Base-by-base conservation (phyloP, 2,113 vertebrate species). In the Epinephelus fuscoguttatus region DNA sequence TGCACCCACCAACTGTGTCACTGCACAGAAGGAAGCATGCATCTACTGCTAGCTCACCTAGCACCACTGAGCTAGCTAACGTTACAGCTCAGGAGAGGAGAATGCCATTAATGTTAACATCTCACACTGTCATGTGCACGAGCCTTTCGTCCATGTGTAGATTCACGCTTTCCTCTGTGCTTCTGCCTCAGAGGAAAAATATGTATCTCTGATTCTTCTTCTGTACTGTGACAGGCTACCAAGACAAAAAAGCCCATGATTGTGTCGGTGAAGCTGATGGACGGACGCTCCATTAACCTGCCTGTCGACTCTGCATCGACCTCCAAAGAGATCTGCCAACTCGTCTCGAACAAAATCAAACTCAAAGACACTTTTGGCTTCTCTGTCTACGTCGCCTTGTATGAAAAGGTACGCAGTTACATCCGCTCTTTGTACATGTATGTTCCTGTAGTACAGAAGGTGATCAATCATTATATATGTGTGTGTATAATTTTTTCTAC, bases 281-380 rank as follows among this genome's bases (percentile, higher is more conserved):
- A 97, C 0, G 96, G 97, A 11, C 94, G 92, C 81, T 96, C 91
- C 75, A 88, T 98, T 70, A 96, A 95, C 7, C 37, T 98, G 74
- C 92, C 92, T 4, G 93, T 97, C 3, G 98, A 99, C 81, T 99
- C 98, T 0, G 97, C 98, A 15, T 96, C 98, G 7, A 98, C 94
- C 0, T 97, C 98, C 21, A 94, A 78, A 88, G 98, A 99, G 84
- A 92, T 98, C 89, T 99, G 98, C 86, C 92, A 95, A 17, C 75
- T 94, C 59, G 89, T 99, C 4, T 95, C 97, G 67, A 95, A 92
- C 78, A 97, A 97, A 91, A 85, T 91, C 78, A 94, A 94, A 55
- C 94, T 99, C 84, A 94, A 92, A 6, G 98, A 99, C 89, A 82
- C 91, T 0, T 97, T 99, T 73, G 98, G 98, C 17, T 99, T 99